A percentile compares a stretch with the other conserved stretches of the same genome.
Conservation (phyloP, 2,113 vertebrate species). For the Oryzias celebensis region DNA sequence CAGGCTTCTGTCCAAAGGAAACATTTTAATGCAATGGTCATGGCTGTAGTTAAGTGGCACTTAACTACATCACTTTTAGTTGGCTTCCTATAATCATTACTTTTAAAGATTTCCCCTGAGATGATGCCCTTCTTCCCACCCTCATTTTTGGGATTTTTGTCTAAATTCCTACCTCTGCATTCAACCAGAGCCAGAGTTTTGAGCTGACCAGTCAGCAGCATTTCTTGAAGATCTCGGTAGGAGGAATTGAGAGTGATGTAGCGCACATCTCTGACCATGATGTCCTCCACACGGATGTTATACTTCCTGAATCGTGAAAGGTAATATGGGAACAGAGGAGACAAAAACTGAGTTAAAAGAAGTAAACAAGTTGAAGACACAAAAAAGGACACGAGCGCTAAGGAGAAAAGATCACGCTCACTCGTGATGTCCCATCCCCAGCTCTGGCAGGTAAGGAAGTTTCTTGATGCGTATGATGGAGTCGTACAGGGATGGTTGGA, state of each 20-base stretch:
- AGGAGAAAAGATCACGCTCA: conserved; percentile 66
- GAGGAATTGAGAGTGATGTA: conserved; percentile 89
- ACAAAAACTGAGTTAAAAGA: neutral
- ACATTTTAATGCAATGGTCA: no score
- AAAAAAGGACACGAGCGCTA: conserved; percentile 3
- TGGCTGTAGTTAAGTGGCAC: no score
- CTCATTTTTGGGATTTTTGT: neutral
- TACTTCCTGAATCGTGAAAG: conserved; percentile 83
- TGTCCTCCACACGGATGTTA: conserved; percentile 94
- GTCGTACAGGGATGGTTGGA: conserved; percentile 96
- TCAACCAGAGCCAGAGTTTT: conserved; percentile 87
- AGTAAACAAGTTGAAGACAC: neutral
- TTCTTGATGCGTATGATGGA: conserved; percentile 99
- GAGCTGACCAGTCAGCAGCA: conserved; percentile 86
- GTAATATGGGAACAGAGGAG: neutral
- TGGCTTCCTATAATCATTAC: no score
- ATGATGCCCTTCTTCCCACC: no score
- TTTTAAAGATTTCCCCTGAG: no score
- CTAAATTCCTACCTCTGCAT: conserved; percentile 59
- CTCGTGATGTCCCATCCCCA: conserved; percentile 97
- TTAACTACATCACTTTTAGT: no score
- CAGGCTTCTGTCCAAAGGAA: no score
- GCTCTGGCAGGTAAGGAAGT: conserved; percentile 94
- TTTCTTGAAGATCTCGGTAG: conserved; percentile 88
- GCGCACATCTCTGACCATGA: conserved; percentile 93